Evolutionary conservation across 2,797 vertebrate genomes (phyloP).

Genomic region (Catostomus latipinnis): DNA sequence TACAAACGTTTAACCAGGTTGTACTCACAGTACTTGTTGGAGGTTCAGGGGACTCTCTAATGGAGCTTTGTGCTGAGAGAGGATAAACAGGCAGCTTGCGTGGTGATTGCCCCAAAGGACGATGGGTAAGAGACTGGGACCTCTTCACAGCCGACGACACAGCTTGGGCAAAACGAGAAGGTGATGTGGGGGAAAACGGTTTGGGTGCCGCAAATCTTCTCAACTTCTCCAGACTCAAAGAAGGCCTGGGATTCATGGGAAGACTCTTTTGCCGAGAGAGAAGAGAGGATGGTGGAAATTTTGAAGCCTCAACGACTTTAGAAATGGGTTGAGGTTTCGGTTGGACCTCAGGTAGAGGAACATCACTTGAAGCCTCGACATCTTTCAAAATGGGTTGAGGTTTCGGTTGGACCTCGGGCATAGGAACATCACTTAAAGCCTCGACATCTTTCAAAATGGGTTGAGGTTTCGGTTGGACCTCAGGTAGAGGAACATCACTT

Average conservation of each 20-base stretch:
- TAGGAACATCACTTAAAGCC: no score
- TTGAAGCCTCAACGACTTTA: no score
- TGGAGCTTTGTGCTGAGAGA: conserved; percentile 54
- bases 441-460: no score
- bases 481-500: no score
- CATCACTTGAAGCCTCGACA: no score
- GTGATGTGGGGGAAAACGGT: conserved; percentile 79
- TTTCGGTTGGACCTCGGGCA: no score
- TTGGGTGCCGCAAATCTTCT: conserved; percentile 88
- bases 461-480: no score
- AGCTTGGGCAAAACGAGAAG: conserved; percentile 91
- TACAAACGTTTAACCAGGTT: neutral
- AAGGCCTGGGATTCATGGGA: conserved; percentile 67
- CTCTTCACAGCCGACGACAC: conserved; percentile 89
- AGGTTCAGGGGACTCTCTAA: conserved; percentile 66
- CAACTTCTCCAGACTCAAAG: conserved; percentile 85
- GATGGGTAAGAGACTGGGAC: conserved; percentile 82
- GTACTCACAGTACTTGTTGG: conserved; percentile 68
- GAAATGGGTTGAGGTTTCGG: no score
- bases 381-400: no score
- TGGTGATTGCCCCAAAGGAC: conserved; percentile 47
- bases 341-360: no score
- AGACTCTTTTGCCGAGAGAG: conserved; percentile 74
- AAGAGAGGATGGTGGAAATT: neutral
- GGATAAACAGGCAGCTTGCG: conserved; percentile 26